phyloP scores from a whole-genome alignment of 2,797 vertebrate species.

The Psittacula echo region DNA sequence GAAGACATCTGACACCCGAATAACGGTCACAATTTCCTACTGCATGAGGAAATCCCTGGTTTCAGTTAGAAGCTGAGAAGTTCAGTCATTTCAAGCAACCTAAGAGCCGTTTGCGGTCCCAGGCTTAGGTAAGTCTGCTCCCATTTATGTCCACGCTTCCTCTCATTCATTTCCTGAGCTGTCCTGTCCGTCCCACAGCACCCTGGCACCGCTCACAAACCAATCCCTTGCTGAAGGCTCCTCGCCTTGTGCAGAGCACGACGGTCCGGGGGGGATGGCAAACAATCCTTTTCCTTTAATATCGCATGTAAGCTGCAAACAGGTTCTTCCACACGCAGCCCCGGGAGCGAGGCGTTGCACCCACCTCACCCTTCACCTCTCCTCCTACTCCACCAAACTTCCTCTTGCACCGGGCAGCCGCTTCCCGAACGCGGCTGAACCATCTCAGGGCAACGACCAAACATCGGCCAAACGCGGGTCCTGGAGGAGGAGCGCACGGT shows the following conservation, averaged over 20 bases:
- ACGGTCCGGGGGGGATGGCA: rapidly evolving
- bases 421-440: rapidly evolving
- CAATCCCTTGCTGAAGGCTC: not conserved
- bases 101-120: conserved; percentile 49
- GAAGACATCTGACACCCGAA: conserved; percentile 57
- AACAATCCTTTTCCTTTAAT: not conserved
- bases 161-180: not conserved
- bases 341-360: not conserved
- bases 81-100: conserved; percentile 30
- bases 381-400: not conserved
- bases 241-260: not conserved
- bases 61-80: conserved; percentile 36
- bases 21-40: conserved; percentile 59
- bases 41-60: conserved; percentile 50
- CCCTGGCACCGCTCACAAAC: not conserved
- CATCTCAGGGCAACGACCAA: not conserved
- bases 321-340: not conserved
- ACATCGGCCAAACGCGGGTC: rapidly evolving
- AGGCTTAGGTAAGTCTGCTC: conserved; percentile 7
- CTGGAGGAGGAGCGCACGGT: not conserved
- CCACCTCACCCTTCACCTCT: not conserved
- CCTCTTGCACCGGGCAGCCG: not conserved
- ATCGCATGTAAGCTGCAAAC: not conserved
- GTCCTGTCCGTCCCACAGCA: not conserved
- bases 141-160: not conserved